Evolutionary conservation across 2,113 vertebrate genomes (phyloP).

Genomic region (Lamprotornis superbus): DNA sequence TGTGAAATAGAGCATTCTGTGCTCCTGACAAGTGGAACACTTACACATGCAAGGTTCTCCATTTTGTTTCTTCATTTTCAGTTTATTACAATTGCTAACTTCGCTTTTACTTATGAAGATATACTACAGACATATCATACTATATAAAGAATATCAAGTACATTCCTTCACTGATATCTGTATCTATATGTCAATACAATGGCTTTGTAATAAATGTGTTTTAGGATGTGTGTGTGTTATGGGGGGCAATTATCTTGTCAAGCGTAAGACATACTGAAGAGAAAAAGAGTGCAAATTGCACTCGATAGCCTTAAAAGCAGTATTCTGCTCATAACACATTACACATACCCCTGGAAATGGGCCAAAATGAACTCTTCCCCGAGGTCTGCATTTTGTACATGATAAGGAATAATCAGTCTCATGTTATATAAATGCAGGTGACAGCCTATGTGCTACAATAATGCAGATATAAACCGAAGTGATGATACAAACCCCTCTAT

Average conservation of each 20-base stretch:
- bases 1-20: background rate
- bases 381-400: conserved; percentile 24
- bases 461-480: conserved; percentile 44
- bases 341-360: conserved; percentile 23
- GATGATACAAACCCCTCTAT: conserved; percentile 21
- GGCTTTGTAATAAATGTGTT: conserved; percentile 45
- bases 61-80: background rate
- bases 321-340: background rate
- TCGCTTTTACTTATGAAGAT: background rate
- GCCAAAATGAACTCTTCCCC: conserved; percentile 49
- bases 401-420: conserved; percentile 66
- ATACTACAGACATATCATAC: background rate
- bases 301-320: conserved; percentile 54
- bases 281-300: conserved; percentile 55
- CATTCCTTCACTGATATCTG: conserved; percentile 33
- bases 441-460: conserved; percentile 44
- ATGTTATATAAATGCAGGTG: conserved; percentile 58
- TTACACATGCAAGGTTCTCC: background rate
- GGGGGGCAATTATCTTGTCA: conserved; percentile 61
- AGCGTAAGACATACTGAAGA: background rate
- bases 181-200: conserved; percentile 57
- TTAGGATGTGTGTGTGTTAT: conserved; percentile 11
- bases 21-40: background rate
- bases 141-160: background rate
- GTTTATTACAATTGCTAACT: background rate